Conservation (phyloP, 64 coral and sea anemone genomes). For the Montipora cactus region DNA sequence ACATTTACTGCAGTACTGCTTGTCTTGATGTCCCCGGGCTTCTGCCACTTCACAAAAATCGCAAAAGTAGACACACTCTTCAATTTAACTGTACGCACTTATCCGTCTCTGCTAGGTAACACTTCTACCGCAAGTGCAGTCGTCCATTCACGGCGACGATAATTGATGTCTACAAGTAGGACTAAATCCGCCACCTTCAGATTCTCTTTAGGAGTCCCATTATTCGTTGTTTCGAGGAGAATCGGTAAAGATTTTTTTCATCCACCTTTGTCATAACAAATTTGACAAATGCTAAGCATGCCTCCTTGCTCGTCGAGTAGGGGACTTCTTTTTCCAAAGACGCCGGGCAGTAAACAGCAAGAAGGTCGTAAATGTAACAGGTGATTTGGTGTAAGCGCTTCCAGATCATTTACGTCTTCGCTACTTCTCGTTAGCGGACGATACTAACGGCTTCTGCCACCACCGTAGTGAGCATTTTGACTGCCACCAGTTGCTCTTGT, state of each 20-base stretch:
- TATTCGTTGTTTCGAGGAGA: conserved; percentile 40
- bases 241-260: conserved; percentile 32
- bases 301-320: not conserved
- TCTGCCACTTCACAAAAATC: conserved; percentile 3
- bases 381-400: conserved; percentile 60
- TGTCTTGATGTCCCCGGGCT: not conserved
- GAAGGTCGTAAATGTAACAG: conserved; percentile 22
- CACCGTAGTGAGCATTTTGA: conserved; percentile 40
- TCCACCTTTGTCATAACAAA: conserved; percentile 54
- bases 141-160: conserved; percentile 55
- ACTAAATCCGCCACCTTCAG: conserved; percentile 34
- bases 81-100: conserved; percentile 1
- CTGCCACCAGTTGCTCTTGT: conserved; percentile 32
- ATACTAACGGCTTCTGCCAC: conserved; percentile 32
- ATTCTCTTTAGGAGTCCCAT: conserved; percentile 26
- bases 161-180: conserved; percentile 48
- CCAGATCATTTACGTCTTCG: conserved; percentile 8
- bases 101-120: conserved; percentile 1
- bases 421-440: conserved; percentile 21
- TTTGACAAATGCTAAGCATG: conserved; percentile 39
- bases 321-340: not conserved
- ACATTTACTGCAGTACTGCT: no score
- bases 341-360: not conserved
- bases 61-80: conserved; percentile 9
- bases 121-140: conserved; percentile 36